phyloP scores from a whole-genome alignment of 2,113 vertebrate genomes.

The Bubo scandiacus region DNA sequence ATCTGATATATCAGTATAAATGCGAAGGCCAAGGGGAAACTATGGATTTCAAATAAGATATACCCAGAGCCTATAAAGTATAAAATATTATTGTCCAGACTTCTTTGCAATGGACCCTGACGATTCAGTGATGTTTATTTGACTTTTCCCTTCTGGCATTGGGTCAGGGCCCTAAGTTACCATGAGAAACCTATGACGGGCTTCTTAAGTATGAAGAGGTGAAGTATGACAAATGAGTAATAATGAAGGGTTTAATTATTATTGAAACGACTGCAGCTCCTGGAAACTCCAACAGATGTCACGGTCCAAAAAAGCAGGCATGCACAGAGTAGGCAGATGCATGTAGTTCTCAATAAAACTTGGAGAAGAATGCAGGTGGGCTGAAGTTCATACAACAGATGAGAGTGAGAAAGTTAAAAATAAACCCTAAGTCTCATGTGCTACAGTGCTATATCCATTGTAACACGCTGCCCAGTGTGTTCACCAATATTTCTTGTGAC shows the following conservation, averaged over 20 bases:
- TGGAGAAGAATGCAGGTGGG: background rate
- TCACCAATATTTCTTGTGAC: background rate
- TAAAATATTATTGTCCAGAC: background rate
- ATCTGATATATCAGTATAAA: background rate
- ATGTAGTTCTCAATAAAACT: background rate
- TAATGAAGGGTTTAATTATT: background rate
- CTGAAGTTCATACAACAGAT: background rate
- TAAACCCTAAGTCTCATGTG: background rate
- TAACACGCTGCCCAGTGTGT: background rate
- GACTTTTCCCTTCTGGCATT: background rate
- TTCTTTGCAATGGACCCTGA: background rate
- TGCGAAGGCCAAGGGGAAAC: background rate
- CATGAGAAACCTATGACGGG: background rate
- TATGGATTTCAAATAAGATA: background rate
- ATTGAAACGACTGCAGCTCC: background rate
- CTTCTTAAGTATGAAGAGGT: background rate
- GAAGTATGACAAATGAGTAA: background rate
- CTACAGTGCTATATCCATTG: background rate
- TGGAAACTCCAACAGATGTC: background rate
- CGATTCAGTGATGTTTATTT: background rate
- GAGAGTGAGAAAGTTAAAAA: background rate
- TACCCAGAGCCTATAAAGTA: background rate
- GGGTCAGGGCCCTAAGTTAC: no score
- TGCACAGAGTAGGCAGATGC: background rate
- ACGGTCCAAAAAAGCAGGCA: background rate